These are phyloP conservation scores for Aphelenchoides bicaudatus DNA, from an alignment of 2,888 invertebrate genomes.

Conservation along the genomic window DNA sequence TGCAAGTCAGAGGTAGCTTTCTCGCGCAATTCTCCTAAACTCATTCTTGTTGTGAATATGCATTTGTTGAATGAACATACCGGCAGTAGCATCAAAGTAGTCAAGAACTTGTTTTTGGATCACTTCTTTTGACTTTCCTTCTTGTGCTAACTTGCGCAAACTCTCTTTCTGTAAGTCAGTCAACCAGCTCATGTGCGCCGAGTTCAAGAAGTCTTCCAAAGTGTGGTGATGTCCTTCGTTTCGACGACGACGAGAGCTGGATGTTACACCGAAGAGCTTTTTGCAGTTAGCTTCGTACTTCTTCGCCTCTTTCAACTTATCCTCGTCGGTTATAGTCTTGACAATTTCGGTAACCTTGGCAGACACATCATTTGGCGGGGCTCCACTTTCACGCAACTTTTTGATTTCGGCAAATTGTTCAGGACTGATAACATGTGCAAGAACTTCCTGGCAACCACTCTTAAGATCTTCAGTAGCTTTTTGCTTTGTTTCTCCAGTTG, in stretches of 20 bases:
- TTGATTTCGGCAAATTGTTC: slow-evolving; percentile 34
- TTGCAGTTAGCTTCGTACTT: slow-evolving; percentile 21
- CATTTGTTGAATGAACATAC: slow-evolving; percentile 28
- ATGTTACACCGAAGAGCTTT: slow-evolving; percentile 16
- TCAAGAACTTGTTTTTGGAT: slow-evolving; percentile 38
- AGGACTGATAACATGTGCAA: slow-evolving; percentile 24
- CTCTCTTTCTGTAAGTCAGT: slow-evolving; percentile 35
- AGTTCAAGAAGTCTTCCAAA: slow-evolving; percentile 36
- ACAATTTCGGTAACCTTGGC: slow-evolving; percentile 35
- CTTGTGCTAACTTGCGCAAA: slow-evolving; percentile 32
- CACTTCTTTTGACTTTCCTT: slow-evolving; percentile 38
- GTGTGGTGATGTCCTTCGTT: slow-evolving; percentile 29
- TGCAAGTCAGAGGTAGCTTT: slow-evolving; percentile 14
- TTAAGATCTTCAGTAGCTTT: slow-evolving; percentile 31
- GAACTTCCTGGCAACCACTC: slow-evolving; percentile 28
- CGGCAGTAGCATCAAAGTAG: slow-evolving; percentile 29
- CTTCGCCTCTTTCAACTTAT: slow-evolving; percentile 37
- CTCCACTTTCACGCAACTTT: slow-evolving; percentile 26
- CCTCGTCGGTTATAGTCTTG: slow-evolving; percentile 34
- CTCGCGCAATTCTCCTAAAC: too few relatives aligned
- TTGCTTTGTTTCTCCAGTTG: slow-evolving; percentile 27
- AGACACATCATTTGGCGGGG: slow-evolving; percentile 5
- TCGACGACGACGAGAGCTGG: slow-evolving; percentile 26
- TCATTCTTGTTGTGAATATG: too few relatives aligned
- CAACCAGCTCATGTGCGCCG: slow-evolving; percentile 45